These are phyloP conservation scores for Phyllotreta cruciferae DNA, from an alignment of 2,888 invertebrate genomes.

Conservation along the genomic window DNA sequence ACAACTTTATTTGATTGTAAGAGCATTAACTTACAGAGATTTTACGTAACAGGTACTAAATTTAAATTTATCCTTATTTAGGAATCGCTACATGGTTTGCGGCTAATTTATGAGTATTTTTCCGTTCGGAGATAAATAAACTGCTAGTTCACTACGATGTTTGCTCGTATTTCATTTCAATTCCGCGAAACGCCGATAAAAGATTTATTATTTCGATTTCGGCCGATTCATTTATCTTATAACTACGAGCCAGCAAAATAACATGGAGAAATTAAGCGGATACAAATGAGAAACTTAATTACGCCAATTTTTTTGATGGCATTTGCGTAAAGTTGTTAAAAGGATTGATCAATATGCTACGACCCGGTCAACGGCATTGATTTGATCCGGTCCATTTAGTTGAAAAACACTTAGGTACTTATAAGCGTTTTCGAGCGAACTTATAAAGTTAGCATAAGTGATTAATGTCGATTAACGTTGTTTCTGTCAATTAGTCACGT, in stretches of 20 bases:
- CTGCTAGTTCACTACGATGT: slow-evolving; percentile 13
- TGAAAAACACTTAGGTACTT: too few species aligned
- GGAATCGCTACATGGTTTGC: slow-evolving; percentile 9
- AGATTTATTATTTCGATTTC: slow-evolving; percentile 15
- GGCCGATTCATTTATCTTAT: slow-evolving; percentile 14
- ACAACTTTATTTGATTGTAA: slow-evolving; percentile 18
- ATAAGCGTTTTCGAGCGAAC: too few species aligned
- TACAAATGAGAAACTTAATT: neutral
- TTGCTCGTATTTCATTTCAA: slow-evolving; percentile 16
- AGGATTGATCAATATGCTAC: too few species aligned
- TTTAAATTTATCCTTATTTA: slow-evolving; percentile 14
- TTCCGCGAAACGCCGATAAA: slow-evolving; percentile 7
- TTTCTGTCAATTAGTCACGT: too few species aligned
- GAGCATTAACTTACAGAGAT: slow-evolving; percentile 12
- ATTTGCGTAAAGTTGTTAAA: too few species aligned
- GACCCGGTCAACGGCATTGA: too few species aligned
- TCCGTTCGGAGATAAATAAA: slow-evolving; percentile 15
- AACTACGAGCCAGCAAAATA: slow-evolving; percentile 6
- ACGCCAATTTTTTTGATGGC: too few species aligned
- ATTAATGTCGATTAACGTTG: too few species aligned
- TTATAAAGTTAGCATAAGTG: too few species aligned
- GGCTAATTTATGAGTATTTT: slow-evolving; percentile 11
- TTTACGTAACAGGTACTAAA: slow-evolving; percentile 15
- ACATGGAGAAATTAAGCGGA: slow-evolving; percentile 9
- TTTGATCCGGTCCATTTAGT: too few species aligned